Evolutionary conservation across 2,888 invertebrate genomes (phyloP).

Genomic region (Hetaerina titia): DNA sequence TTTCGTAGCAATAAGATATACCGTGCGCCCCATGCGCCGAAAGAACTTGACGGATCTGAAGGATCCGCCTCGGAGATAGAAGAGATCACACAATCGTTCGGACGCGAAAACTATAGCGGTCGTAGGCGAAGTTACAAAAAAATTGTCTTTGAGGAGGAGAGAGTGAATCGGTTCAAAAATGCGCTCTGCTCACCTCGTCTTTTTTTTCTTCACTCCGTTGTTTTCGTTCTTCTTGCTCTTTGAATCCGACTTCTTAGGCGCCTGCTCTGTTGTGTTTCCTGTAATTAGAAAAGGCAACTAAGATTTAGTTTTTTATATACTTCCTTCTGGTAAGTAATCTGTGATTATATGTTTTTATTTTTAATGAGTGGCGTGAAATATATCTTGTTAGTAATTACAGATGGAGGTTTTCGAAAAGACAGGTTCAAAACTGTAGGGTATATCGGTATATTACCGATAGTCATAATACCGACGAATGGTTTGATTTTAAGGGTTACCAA

Average conservation of each 20-base stretch:
- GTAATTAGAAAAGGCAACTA: conserved; percentile 69
- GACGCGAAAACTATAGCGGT: too few relatives aligned
- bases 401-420: neutral
- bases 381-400: neutral
- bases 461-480: too few relatives aligned
- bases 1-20: too few relatives aligned
- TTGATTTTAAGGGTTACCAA: too few relatives aligned
- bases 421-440: neutral
- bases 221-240: conserved; percentile 88
- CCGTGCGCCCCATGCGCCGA: too few relatives aligned
- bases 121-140: too few relatives aligned
- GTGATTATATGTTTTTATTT: neutral
- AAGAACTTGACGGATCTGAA: too few relatives aligned
- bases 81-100: too few relatives aligned
- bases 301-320: neutral
- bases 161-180: neutral
- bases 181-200: conserved; percentile 86
- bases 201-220: conserved; percentile 94
- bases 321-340: neutral
- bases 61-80: too few relatives aligned
- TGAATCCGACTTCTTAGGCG: conserved; percentile 83
- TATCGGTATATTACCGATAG: too few relatives aligned
- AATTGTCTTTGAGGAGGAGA: too few relatives aligned
- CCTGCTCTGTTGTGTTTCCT: conserved; percentile 75
- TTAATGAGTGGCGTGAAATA: neutral